These are phyloP conservation scores for Margaritifera margaritifera DNA, from an alignment of 2,888 invertebrate genomes.

Conservation along the genomic window DNA sequence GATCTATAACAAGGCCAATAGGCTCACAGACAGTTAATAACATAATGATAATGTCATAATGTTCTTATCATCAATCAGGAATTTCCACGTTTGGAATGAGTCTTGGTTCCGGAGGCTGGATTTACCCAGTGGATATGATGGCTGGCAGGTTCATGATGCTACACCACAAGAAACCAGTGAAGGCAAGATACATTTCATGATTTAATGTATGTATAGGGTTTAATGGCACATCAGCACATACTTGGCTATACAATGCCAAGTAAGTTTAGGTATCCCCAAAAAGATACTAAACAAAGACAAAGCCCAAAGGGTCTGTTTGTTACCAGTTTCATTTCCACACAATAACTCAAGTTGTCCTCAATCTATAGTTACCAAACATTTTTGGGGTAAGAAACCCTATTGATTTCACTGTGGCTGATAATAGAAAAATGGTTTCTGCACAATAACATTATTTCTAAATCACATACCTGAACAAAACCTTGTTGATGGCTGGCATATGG, in stretches of 20 bases:
- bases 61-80: conserved; percentile 45
- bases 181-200: conserved; percentile 35
- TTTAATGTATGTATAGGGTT: not conserved
- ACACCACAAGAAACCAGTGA: conserved; percentile 69
- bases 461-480: too few relatives aligned
- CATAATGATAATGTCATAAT: too few relatives aligned
- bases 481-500: too few relatives aligned
- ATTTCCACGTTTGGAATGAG: conserved; percentile 71
- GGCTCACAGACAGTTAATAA: too few relatives aligned
- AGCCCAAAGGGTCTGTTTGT: not conserved
- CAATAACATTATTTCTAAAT: too few relatives aligned
- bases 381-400: too few relatives aligned
- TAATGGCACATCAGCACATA: not conserved
- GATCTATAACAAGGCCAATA: too few relatives aligned
- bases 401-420: too few relatives aligned
- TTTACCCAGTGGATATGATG: conserved; percentile 66
- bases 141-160: conserved; percentile 70
- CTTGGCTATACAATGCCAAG: not conserved
- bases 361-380: too few relatives aligned
- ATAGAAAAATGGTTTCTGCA: too few relatives aligned
- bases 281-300: not conserved
- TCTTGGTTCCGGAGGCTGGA: conserved; percentile 63
- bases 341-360: too few relatives aligned
- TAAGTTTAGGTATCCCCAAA: not conserved
- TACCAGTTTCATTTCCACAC: too few relatives aligned